Conservation (phyloP, 1,140 invertebrate genomes). For the Drosophila punjabiensis region DNA sequence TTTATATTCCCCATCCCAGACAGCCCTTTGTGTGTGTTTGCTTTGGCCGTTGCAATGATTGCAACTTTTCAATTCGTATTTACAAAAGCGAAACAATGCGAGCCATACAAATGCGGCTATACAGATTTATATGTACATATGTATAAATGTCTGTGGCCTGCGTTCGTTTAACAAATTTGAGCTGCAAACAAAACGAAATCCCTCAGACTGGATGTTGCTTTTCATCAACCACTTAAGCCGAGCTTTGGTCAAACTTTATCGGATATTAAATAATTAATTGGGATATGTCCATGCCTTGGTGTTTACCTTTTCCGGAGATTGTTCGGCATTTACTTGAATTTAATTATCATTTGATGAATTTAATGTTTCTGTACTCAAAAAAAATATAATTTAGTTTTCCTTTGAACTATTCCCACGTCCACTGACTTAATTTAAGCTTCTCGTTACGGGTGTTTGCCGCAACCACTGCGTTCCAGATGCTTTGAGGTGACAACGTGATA, state of each 20-base stretch:
- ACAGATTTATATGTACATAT: constrained; percentile 3
- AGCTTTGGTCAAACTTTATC: constrained; percentile 16
- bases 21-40: constrained; percentile 52
- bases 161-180: constrained; percentile 30
- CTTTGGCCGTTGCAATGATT: constrained; percentile 34
- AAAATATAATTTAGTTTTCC: neutral
- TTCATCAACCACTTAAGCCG: constrained; percentile 25
- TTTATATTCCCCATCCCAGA: constrained; percentile 15
- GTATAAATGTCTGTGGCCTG: constrained; percentile 2
- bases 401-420: neutral
- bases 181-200: constrained; percentile 29
- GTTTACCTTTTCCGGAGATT: neutral
- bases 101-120: constrained; percentile 30
- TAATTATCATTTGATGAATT: neutral
- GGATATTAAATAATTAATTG: constrained; percentile 17
- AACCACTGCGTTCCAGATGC: constrained; percentile 51
- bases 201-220: neutral
- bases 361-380: neutral
- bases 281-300: too few relatives aligned
- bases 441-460: constrained; percentile 24
- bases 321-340: neutral
- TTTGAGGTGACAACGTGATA: constrained; percentile 5
- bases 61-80: constrained; percentile 69
- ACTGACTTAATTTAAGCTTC: constrained; percentile 6
- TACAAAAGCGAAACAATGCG: constrained; percentile 53